Evolutionary conservation across 1,140 invertebrate genomes (phyloP).

Genomic region (Tetramorium parvispinum): DNA sequence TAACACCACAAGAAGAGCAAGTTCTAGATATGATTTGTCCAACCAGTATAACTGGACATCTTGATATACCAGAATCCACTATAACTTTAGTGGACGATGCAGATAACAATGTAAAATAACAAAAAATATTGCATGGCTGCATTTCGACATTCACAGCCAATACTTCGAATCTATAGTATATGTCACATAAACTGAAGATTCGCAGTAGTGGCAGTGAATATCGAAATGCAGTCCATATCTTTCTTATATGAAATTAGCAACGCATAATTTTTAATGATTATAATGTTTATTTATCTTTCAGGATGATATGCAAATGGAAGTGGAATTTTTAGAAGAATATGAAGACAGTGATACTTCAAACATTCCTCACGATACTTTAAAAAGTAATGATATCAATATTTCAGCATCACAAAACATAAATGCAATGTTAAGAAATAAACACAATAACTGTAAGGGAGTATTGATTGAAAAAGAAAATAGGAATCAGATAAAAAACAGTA

Average conservation of each 20-base stretch:
- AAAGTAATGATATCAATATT: background rate
- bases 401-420: background rate
- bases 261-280: background rate
- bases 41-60: conserved; percentile 1
- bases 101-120: no score
- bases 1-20: conserved; percentile 8
- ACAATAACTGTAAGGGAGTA: background rate
- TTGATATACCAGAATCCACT: background rate
- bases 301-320: background rate
- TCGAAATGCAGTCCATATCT: no score
- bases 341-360: background rate
- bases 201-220: no score
- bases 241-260: no score
- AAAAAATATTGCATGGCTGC: no score
- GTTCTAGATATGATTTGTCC: background rate
- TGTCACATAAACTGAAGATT: no score
- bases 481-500: background rate
- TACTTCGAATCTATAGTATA: no score
- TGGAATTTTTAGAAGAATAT: conserved; percentile 1
- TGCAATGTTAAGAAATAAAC: background rate
- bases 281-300: background rate
- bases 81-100: no score
- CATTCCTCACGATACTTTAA: background rate
- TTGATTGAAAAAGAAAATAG: background rate
- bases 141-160: no score